These are phyloP conservation scores for Syrista parreyssii DNA, from an alignment of 2,888 invertebrate genomes.

Conservation along the genomic window DNA sequence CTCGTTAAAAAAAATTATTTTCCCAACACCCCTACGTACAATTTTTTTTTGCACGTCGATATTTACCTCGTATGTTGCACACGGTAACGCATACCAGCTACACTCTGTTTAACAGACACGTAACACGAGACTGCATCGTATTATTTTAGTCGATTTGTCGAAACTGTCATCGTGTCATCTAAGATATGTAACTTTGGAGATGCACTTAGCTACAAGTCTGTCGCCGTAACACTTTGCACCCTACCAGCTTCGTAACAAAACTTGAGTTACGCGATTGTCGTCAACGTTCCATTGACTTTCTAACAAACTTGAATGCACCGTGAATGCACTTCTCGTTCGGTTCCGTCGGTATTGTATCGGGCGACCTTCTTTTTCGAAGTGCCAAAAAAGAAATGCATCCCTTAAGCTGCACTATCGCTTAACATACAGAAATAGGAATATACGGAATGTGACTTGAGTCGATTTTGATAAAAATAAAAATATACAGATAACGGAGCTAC, in stretches of 20 bases:
- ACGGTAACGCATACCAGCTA: neutral
- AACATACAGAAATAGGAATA: neutral
- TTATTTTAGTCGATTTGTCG: neutral
- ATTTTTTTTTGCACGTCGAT: neutral
- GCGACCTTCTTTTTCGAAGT: neutral
- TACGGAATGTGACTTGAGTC: neutral
- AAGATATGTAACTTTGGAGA: neutral
- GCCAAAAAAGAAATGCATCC: neutral
- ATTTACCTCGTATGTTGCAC: neutral
- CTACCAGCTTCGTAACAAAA: neutral
- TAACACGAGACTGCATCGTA: neutral
- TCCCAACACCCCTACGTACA: neutral
- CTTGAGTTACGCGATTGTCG: neutral
- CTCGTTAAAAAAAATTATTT: too few species aligned
- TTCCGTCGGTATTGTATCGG: neutral
- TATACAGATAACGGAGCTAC: neutral
- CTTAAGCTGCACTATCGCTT: neutral
- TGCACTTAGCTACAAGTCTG: neutral
- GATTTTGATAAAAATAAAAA: neutral
- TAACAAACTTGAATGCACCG: neutral
- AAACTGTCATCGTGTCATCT: neutral
- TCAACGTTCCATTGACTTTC: neutral
- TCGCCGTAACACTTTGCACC: neutral
- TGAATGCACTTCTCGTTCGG: too few species aligned
- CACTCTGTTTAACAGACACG: neutral